phyloP scores from a whole-genome alignment of 2,888 invertebrate species.

The Cantharis nigra region DNA sequence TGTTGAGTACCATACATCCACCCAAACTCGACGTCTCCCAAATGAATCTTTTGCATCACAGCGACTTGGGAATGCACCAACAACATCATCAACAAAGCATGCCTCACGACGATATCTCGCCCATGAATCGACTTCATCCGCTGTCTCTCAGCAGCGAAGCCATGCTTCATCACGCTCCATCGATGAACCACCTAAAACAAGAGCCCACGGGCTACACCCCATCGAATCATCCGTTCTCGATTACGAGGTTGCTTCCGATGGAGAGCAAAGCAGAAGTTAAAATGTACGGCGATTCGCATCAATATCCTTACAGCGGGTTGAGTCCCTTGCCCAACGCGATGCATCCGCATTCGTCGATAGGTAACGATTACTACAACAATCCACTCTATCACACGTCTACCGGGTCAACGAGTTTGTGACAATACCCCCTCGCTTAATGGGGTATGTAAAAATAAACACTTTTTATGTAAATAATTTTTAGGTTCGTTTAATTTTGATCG shows the following conservation, averaged over 20 bases:
- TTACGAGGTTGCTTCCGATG: slow-evolving; percentile 87
- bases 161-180: slow-evolving; percentile 57
- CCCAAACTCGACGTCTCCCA: slow-evolving; percentile 66
- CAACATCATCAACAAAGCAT: slow-evolving; percentile 61
- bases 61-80: slow-evolving; percentile 59
- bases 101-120: slow-evolving; percentile 63
- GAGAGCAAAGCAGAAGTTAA: slow-evolving; percentile 89
- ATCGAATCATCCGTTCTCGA: slow-evolving; percentile 91
- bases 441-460: slow-evolving; percentile 17
- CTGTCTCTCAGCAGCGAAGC: slow-evolving; percentile 50
- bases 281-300: slow-evolving; percentile 82
- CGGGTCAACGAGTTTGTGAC: slow-evolving; percentile 87
- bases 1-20: slow-evolving; percentile 55
- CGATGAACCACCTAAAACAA: slow-evolving; percentile 69
- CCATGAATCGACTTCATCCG: slow-evolving; percentile 67
- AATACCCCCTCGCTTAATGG: slow-evolving; percentile 84
- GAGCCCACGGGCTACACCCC: slow-evolving; percentile 68
- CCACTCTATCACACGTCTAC: slow-evolving; percentile 74
- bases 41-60: slow-evolving; percentile 70
- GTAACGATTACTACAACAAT: slow-evolving; percentile 82
- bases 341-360: slow-evolving; percentile 60
- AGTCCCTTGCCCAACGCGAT: slow-evolving; percentile 65
- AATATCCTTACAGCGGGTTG: slow-evolving; percentile 66
- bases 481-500: slow-evolving; percentile 9
- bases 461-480: slow-evolving; percentile 1